Conservation (phyloP, 2,797 vertebrate genomes). For the Xiphorhynchus erythropygius region DNA sequence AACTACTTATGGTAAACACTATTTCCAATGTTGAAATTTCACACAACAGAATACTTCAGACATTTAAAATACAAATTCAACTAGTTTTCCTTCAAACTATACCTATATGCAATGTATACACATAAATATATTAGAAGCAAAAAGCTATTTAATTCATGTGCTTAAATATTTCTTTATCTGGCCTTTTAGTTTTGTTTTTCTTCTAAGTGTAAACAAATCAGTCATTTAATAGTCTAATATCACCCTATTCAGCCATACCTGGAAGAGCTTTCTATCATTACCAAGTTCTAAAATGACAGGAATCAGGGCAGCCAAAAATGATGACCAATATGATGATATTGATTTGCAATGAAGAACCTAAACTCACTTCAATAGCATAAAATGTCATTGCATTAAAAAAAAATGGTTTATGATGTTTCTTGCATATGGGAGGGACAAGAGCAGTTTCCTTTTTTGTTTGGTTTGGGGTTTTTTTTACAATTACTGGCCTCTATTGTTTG, state of each 20-base stretch:
- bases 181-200: neutral
- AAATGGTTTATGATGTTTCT: neutral
- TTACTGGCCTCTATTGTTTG: neutral
- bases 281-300: neutral
- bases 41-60: neutral
- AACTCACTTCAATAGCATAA: neutral
- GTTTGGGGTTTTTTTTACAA: neutral
- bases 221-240: neutral
- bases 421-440: neutral
- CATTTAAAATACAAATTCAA: neutral
- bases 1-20: neutral
- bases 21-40: neutral
- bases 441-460: fast-evolving
- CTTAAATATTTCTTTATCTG: neutral
- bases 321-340: neutral
- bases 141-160: neutral
- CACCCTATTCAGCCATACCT: neutral
- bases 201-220: neutral
- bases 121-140: neutral
- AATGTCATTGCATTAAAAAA: neutral
- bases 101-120: neutral
- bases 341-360: neutral
- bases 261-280: neutral
- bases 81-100: neutral
- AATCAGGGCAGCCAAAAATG: neutral